These are phyloP conservation scores for Sebastes vulpes DNA, from an alignment of 2,797 vertebrate species.

Conservation along the genomic window DNA sequence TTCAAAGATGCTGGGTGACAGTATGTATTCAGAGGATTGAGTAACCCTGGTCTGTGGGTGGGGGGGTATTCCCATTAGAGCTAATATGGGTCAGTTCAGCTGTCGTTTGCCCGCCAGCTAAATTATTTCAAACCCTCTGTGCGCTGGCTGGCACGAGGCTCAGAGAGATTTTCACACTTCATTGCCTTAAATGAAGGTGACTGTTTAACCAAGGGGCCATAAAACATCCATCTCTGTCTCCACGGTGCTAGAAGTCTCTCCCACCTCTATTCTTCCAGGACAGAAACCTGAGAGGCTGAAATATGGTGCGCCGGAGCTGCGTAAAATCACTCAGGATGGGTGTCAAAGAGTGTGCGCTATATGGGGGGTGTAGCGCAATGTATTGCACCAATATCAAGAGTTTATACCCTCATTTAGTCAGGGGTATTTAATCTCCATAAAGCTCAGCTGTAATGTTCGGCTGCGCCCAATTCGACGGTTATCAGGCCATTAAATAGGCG, in stretches of 20 bases:
- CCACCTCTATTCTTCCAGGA: slow-evolving; percentile 17
- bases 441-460: slow-evolving; percentile 8
- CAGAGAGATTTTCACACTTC: slow-evolving; percentile 58
- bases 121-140: slow-evolving; percentile 36
- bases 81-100: slow-evolving; percentile 31
- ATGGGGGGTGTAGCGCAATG: background rate
- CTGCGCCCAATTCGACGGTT: background rate
- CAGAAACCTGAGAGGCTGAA: slow-evolving; percentile 45
- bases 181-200: slow-evolving; percentile 66
- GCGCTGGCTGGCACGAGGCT: background rate
- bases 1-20: slow-evolving; percentile 24
- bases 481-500: background rate
- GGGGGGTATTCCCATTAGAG: slow-evolving; percentile 30
- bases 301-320: slow-evolving; percentile 30
- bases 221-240: slow-evolving; percentile 64
- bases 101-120: slow-evolving; percentile 10
- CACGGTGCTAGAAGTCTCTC: slow-evolving; percentile 23
- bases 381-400: background rate
- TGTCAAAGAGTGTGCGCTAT: slow-evolving; percentile 8
- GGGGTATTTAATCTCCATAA: background rate
- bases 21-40: slow-evolving; percentile 24
- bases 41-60: background rate
- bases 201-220: slow-evolving; percentile 47
- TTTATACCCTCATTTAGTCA: slow-evolving; percentile 32
- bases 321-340: slow-evolving; percentile 6